phyloP scores from a whole-genome alignment of 1,140 invertebrate species.

The Microplitis mediator region DNA sequence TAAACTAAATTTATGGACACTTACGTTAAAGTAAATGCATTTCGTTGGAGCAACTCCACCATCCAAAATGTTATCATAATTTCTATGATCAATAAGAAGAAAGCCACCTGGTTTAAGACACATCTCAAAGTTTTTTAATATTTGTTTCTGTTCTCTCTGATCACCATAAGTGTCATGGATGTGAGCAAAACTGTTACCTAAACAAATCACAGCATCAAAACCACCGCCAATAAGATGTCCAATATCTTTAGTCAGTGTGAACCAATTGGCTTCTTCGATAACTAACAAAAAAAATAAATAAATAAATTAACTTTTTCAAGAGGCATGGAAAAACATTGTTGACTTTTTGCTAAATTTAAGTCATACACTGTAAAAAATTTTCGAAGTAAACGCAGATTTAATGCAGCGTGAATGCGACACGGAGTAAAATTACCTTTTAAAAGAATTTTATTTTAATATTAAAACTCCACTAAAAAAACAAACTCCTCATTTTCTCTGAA shows the following conservation, averaged over 20 bases:
- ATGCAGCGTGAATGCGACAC: too few relatives aligned
- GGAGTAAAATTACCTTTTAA: too few relatives aligned
- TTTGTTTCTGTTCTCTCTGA: constrained; percentile 76
- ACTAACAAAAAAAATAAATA: constrained; percentile 60
- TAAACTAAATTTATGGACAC: constrained; percentile 38
- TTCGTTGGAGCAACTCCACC: constrained; percentile 75
- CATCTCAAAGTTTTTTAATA: constrained; percentile 77
- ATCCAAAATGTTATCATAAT: constrained; percentile 82
- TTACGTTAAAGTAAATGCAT: constrained; percentile 88
- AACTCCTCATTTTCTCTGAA: too few relatives aligned
- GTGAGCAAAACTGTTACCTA: constrained; percentile 90
- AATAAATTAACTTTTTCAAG: too few relatives aligned
- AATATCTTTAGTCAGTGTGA: constrained; percentile 75
- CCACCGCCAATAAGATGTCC: constrained; percentile 65
- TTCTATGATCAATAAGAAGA: constrained; percentile 84
- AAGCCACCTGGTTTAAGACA: constrained; percentile 85
- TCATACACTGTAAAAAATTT: too few relatives aligned
- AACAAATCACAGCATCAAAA: constrained; percentile 83
- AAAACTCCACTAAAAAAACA: too few relatives aligned
- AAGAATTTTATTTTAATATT: too few relatives aligned
- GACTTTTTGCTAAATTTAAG: too few relatives aligned
- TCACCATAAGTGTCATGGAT: constrained; percentile 77
- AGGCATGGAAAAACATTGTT: too few relatives aligned
- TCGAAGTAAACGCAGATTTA: too few relatives aligned
- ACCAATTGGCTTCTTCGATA: constrained; percentile 83